phyloP scores from a whole-genome alignment of 2,113 vertebrate species.

The Phoenicopterus ruber region DNA sequence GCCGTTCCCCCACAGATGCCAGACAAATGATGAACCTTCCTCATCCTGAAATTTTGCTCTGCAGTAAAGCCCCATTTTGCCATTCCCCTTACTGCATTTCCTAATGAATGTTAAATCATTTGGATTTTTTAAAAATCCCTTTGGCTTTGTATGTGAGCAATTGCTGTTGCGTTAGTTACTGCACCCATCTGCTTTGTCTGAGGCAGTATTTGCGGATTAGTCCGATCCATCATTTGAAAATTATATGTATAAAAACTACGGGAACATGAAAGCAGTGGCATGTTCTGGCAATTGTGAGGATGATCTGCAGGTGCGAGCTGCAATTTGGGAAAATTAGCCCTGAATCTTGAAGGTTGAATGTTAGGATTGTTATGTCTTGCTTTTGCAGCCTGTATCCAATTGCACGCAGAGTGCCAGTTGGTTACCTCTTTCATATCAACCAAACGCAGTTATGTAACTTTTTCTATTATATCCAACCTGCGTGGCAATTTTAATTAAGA shows the following conservation, averaged over 20 bases:
- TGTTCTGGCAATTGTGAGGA: background rate
- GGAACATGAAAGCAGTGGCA: background rate
- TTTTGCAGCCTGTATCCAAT: background rate
- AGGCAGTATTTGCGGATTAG: background rate
- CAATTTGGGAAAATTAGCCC: background rate
- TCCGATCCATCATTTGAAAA: background rate
- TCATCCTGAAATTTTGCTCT: background rate
- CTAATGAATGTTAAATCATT: background rate
- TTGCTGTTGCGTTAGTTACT: background rate
- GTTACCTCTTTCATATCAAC: background rate
- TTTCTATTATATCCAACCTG: slow-evolving; percentile 6
- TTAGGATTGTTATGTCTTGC: background rate
- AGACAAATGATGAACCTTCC: background rate
- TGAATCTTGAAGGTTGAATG: background rate
- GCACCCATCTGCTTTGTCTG: background rate
- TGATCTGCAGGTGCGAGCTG: background rate
- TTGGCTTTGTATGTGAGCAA: background rate
- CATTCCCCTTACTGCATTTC: background rate
- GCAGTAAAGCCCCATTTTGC: background rate
- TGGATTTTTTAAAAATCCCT: background rate
- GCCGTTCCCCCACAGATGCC: background rate
- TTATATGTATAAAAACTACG: background rate
- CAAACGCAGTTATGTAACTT: background rate
- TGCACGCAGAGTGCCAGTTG: background rate
- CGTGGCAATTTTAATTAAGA: slow-evolving; percentile 6